A percentile compares a stretch with the other conserved stretches of the same genome.
phyloP scores from a whole-genome alignment of 1,140 invertebrate genomes.

The Calliopsis andreniformis region DNA sequence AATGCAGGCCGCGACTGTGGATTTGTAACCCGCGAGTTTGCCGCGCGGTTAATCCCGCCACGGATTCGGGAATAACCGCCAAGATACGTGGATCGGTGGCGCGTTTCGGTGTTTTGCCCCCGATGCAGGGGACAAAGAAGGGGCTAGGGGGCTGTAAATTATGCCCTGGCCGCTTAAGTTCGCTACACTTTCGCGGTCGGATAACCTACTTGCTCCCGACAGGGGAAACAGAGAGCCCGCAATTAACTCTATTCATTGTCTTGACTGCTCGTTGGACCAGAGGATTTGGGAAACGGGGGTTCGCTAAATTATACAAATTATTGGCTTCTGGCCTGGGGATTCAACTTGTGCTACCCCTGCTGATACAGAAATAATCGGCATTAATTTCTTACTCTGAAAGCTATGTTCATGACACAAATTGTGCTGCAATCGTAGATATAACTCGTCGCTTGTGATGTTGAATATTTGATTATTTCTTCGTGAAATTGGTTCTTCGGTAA shows the following conservation, averaged over 20 bases:
- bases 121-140: slow-evolving; percentile 25
- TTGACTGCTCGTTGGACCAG: background rate
- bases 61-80: slow-evolving; percentile 34
- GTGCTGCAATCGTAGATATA: no score
- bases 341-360: no score
- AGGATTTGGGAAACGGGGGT: background rate
- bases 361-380: no score
- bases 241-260: slow-evolving; percentile 44
- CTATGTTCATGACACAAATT: no score
- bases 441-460: no score
- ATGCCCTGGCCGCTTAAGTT: slow-evolving; percentile 20
- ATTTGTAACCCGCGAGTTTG: slow-evolving; percentile 56
- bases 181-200: slow-evolving; percentile 15
- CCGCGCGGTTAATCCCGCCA: slow-evolving; percentile 56
- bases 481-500: no score
- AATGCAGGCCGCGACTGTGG: slow-evolving; percentile 4
- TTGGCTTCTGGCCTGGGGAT: no score
- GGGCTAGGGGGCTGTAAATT: slow-evolving; percentile 32
- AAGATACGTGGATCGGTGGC: slow-evolving; percentile 7
- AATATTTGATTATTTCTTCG: no score
- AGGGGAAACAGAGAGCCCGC: background rate
- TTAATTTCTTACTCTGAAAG: no score
- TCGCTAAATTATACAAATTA: background rate
- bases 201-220: slow-evolving; percentile 28
- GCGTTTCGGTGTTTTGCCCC: slow-evolving; percentile 16